Percentiles rank a stretch among this genome's conserved stretches.
Conservation (phyloP, 2,797 vertebrate species). For the Nannoperca australis region DNA sequence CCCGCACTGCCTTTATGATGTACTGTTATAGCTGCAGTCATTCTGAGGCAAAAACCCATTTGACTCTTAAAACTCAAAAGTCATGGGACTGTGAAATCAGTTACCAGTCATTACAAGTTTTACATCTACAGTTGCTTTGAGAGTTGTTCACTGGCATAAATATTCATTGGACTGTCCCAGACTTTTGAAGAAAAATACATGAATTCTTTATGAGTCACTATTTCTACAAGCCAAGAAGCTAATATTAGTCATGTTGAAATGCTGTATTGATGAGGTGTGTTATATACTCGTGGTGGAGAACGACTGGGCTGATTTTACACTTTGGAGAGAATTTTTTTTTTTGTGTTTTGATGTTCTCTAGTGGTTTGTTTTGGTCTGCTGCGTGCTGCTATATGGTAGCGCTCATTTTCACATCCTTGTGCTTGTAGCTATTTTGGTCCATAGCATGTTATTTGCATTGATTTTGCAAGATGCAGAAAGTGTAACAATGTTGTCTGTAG, state of each 20-base stretch:
- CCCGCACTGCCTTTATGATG: not conserved
- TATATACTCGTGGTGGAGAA: slow-evolving; percentile 10
- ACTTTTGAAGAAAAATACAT: slow-evolving; percentile 50
- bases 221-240: slow-evolving; percentile 52
- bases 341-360: slow-evolving; percentile 3
- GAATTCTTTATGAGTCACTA: slow-evolving; percentile 52
- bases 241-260: slow-evolving; percentile 50
- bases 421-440: slow-evolving; percentile 23
- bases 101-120: slow-evolving; percentile 54
- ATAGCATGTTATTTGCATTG: slow-evolving; percentile 35
- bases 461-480: slow-evolving; percentile 21
- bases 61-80: slow-evolving; percentile 48
- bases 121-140: slow-evolving; percentile 47
- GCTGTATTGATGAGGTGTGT: slow-evolving; percentile 44
- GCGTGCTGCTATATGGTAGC: slow-evolving; percentile 9
- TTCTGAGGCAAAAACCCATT: slow-evolving; percentile 48
- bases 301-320: slow-evolving; percentile 33
- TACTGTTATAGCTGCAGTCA: slow-evolving; percentile 16
- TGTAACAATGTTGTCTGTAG: not conserved
- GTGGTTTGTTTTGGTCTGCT: slow-evolving; percentile 37
- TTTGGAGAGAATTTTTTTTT: slow-evolving; percentile 25
- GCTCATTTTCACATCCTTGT: slow-evolving; percentile 35
- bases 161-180: slow-evolving; percentile 57
- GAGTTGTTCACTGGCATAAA: slow-evolving; percentile 59
- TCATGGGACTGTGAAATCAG: slow-evolving; percentile 55